phyloP scores from a whole-genome alignment of 2,888 invertebrate species.

The Mactromeris polynyma region DNA sequence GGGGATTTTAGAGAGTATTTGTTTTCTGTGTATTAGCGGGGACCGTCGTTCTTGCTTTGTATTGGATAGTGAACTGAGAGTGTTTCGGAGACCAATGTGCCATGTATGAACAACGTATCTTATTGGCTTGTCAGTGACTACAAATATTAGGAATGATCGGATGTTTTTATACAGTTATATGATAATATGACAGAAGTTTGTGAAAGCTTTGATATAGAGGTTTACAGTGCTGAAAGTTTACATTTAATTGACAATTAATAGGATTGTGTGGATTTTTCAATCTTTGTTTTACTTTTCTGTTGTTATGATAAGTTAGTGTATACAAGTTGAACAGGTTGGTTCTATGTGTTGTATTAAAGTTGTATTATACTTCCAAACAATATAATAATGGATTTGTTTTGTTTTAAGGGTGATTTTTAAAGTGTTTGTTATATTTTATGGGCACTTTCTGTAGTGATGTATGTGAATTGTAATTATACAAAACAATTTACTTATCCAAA shows the following conservation, averaged over 20 bases:
- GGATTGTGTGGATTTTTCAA: neutral
- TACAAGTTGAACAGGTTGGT: slow-evolving; percentile 5
- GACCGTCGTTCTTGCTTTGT: neutral
- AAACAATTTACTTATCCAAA: neutral
- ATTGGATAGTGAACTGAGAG: neutral
- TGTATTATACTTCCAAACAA: neutral
- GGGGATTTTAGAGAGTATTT: neutral
- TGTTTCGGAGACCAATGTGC: neutral
- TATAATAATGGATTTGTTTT: neutral
- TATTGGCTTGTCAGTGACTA: neutral
- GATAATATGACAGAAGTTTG: neutral
- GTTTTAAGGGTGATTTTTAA: neutral
- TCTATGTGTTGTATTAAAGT: neutral
- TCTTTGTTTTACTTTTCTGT: neutral
- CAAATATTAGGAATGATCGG: neutral
- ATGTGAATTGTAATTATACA: neutral
- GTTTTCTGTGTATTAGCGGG: neutral
- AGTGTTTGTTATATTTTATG: neutral
- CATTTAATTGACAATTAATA: neutral
- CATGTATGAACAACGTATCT: slow-evolving; percentile 7
- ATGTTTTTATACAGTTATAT: slow-evolving; percentile 49
- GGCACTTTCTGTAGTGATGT: neutral
- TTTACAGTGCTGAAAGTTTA: neutral
- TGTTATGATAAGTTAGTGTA: neutral
- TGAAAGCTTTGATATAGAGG: neutral